Evolutionary conservation across 2,888 invertebrate genomes (phyloP).

Genomic region (Apodemia duryi): DNA sequence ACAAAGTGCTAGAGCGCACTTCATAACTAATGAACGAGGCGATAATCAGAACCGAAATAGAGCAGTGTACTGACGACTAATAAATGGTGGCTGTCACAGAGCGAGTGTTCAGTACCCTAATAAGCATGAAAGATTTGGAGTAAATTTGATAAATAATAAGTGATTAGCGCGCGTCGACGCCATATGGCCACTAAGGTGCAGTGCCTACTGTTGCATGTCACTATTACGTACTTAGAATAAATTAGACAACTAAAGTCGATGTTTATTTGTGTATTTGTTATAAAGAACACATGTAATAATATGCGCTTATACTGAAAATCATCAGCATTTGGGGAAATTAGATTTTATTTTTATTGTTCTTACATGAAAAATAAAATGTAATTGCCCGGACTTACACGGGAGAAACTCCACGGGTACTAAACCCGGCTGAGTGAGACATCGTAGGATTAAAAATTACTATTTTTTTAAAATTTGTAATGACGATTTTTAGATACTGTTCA

Average conservation of each 20-base stretch:
- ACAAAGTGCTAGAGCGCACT: background rate
- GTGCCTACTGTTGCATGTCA: constrained; percentile 11
- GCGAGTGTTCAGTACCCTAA: constrained; percentile 46
- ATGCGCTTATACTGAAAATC: no score
- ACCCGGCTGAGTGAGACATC: no score
- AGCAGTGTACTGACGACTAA: constrained; percentile 6
- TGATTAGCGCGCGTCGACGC: constrained; percentile 37
- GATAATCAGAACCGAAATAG: constrained; percentile 15
- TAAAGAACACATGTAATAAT: no score
- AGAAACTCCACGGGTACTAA: no score
- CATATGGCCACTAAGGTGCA: constrained; percentile 32
- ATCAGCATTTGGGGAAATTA: no score
- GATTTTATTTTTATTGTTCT: no score
- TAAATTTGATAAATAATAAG: constrained; percentile 41
- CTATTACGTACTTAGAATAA: background rate
- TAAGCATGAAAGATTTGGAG: constrained; percentile 40
- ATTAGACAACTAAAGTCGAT: background rate
- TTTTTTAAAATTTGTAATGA: no score
- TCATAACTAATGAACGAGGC: background rate
- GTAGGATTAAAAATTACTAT: no score
- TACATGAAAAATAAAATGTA: no score
- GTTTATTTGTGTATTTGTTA: no score
- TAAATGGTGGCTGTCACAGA: constrained; percentile 51
- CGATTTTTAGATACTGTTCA: no score
- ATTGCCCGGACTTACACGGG: no score